Conservation (phyloP, 1,140 invertebrate genomes). For the Euwallacea similis region DNA sequence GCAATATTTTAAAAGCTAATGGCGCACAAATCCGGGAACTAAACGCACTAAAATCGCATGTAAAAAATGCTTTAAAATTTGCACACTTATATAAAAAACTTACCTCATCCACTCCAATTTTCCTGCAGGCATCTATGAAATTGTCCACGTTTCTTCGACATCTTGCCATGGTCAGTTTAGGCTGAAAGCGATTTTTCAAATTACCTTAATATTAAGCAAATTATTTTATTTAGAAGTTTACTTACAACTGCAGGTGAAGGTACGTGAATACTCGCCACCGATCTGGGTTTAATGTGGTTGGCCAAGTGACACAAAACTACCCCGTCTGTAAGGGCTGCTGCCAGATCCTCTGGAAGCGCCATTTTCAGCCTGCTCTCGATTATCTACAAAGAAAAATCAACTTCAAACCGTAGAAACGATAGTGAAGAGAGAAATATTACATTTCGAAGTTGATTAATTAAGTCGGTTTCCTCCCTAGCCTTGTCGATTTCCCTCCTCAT, state of each 20-base stretch:
- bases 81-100: conserved; percentile 51
- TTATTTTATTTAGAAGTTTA: conserved; percentile 38
- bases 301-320: conserved; percentile 93
- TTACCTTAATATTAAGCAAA: no score
- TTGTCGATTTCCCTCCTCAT: conserved; percentile 90
- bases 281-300: conserved; percentile 85
- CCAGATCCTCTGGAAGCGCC: conserved; percentile 82
- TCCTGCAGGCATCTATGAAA: conserved; percentile 90
- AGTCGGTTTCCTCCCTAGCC: conserved; percentile 84
- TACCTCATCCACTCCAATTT: conserved; percentile 93
- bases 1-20: no score
- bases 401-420: neutral
- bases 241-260: conserved; percentile 91
- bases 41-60: no score
- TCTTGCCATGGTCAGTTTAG: conserved; percentile 89
- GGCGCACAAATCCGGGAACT: no score
- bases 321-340: conserved; percentile 84
- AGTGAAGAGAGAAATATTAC: conserved; percentile 59
- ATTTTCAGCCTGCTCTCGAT: conserved; percentile 89
- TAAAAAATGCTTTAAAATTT: no score
- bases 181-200: conserved; percentile 60
- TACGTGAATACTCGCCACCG: conserved; percentile 92
- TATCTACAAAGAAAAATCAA: conserved; percentile 63
- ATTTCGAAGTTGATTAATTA: conserved; percentile 80
- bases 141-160: conserved; percentile 94